Conservation (phyloP, 2,888 invertebrate genomes). For the Eustalomyia histrio region DNA sequence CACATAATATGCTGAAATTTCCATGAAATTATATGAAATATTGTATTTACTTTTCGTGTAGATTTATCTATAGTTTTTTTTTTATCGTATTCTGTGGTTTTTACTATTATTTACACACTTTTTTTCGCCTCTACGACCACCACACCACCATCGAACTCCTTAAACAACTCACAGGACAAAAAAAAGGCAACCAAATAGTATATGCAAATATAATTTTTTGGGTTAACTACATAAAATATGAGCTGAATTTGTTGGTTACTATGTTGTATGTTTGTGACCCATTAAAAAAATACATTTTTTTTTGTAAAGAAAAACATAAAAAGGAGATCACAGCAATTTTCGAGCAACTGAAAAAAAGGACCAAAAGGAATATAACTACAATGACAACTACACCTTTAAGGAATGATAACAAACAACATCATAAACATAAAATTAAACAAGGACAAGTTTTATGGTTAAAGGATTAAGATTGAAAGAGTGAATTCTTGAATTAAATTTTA, state of each 20-base stretch:
- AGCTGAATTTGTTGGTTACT: slow-evolving; percentile 20
- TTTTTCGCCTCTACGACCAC: slow-evolving; percentile 1
- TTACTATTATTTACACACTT: slow-evolving; percentile 18
- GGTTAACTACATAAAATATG: slow-evolving; percentile 31
- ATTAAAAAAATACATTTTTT: slow-evolving; percentile 24
- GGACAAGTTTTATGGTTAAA: neutral
- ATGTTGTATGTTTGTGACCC: slow-evolving; percentile 25
- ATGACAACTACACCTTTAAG: slow-evolving; percentile 24
- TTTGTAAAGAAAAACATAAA: neutral
- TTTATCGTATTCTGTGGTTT: neutral
- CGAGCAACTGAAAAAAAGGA: slow-evolving; percentile 16
- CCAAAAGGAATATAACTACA: neutral
- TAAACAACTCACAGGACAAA: slow-evolving; percentile 22
- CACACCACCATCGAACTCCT: neutral
- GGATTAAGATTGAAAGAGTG: neutral
- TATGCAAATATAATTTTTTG: slow-evolving; percentile 48
- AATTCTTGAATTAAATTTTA: neutral
- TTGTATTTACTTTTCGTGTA: slow-evolving; percentile 28
- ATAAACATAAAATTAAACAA: slow-evolving; percentile 38
- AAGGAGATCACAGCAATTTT: slow-evolving; percentile 20
- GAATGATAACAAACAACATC: slow-evolving; percentile 12
- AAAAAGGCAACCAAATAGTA: slow-evolving; percentile 12
- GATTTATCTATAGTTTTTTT: neutral
- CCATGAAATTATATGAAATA: slow-evolving; percentile 48
- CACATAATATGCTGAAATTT: slow-evolving; percentile 48